These are phyloP conservation scores for Sebastes itinus DNA, from an alignment of 2,797 vertebrate species.

Conservation along the genomic window DNA sequence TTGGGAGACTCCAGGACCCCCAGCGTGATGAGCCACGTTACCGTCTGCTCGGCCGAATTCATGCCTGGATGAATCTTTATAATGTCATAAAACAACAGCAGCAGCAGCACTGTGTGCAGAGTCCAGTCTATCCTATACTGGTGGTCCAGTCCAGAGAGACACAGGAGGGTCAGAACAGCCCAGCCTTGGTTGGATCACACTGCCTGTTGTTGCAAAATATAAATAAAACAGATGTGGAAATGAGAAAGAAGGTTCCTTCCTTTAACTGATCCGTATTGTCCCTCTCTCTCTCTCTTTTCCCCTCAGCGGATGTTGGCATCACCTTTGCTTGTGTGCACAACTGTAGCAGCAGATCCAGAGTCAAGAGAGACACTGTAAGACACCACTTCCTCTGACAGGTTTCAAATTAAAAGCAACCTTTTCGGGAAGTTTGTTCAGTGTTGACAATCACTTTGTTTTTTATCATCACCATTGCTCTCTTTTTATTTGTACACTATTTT, in stretches of 20 bases:
- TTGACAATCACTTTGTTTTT: too few relatives aligned
- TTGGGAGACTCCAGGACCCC: conserved; percentile 96
- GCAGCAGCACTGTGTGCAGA: not conserved
- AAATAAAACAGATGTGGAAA: conserved; percentile 13
- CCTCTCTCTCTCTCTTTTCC: not conserved
- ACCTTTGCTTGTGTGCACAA: conserved; percentile 37
- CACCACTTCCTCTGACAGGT: not conserved
- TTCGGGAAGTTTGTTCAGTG: too few relatives aligned
- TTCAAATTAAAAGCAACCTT: conserved; percentile 32
- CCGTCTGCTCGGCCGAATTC: conserved; percentile 96
- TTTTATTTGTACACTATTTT: not conserved
- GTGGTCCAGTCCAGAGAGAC: conserved; percentile 5
- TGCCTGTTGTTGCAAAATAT: not conserved
- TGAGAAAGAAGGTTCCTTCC: conserved; percentile 16
- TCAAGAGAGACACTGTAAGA: not conserved
- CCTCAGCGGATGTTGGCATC: conserved; percentile 48
- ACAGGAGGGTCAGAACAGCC: conserved; percentile 18
- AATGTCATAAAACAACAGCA: not conserved
- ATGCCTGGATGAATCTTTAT: conserved; percentile 52
- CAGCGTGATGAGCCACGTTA: conserved; percentile 95
- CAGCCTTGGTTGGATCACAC: not conserved
- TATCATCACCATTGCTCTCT: too few relatives aligned
- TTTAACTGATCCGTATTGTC: not conserved
- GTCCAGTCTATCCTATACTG: not conserved
- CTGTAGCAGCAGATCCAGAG: conserved; percentile 13